Evolutionary conservation across 2,797 vertebrate genomes (phyloP), one percentile per base, ranked within the genome.

Genomic region (Anableps anableps): DNA sequence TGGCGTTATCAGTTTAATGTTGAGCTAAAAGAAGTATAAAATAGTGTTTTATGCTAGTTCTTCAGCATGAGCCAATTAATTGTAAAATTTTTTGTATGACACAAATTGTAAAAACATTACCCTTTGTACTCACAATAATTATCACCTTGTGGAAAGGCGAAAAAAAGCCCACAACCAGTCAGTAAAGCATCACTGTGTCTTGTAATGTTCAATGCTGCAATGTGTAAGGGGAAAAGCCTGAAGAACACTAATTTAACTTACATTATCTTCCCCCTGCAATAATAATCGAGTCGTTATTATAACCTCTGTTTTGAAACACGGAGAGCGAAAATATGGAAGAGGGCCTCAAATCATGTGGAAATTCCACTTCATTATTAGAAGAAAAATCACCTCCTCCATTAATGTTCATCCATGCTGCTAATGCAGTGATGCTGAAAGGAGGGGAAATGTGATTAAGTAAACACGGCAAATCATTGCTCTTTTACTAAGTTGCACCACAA

Each of bases 401-500:
- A 91, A 70, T 88, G 82, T 88, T 94, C 88, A 89, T 79, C 90
- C 86, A 83, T 85, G 84, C 87, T 86, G 86, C 86, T 88, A 91
- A 91, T 86, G 87, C 79, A 86, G 80, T 83, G 66, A 89, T 85
- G 83, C 81, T n/a, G 19, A 83, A 47, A 90, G 83, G 78, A 86
- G 76, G 77, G 80, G 72, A 77, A 88, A 87, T 81, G 76, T 78
- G 84, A 91, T 91, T 90, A 90, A 86, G 90, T 86, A 89, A 93
- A 92, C 86, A 86, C 34, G 68, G 82, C 62, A 77, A 87, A 83
- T 83, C 68, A 72, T 73, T 80, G 74, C 79, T 86, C 74, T 80
- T 81, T 76, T 83, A 77, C 72, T 79, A 21, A 84, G 81, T 36
- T 74, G 83, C 81, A 86, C 80, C 76, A 81, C 86, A 76, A 82